phyloP scores from a whole-genome alignment of 2,113 vertebrate species.

The Leptobrachium leishanense region DNA sequence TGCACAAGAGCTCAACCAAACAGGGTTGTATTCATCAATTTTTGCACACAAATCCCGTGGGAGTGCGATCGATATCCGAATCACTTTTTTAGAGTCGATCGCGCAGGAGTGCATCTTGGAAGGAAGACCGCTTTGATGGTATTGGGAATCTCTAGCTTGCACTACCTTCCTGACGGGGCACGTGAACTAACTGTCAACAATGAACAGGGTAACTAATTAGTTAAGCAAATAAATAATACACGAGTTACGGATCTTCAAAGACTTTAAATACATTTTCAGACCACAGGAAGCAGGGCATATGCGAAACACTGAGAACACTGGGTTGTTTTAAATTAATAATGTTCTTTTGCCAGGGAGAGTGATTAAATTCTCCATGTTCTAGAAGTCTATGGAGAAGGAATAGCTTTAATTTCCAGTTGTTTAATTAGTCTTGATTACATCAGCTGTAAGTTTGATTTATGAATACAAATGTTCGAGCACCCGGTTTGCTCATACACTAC shows the following conservation, averaged over 20 bases:
- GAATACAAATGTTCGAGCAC: neutral
- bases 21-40: too few relatives aligned
- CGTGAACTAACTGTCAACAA: too few relatives aligned
- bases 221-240: neutral
- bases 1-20: too few relatives aligned
- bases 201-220: too few relatives aligned
- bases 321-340: constrained; percentile 11
- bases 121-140: too few relatives aligned
- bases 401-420: constrained; percentile 5
- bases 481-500: neutral
- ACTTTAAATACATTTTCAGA: neutral
- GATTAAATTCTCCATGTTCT: constrained; percentile 17
- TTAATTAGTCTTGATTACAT: constrained; percentile 15
- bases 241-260: neutral
- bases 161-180: too few relatives aligned
- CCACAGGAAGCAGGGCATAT: neutral
- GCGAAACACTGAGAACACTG: neutral
- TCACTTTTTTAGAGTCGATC: too few relatives aligned
- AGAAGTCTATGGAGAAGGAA: neutral
- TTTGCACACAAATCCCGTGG: too few relatives aligned
- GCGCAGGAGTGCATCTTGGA: too few relatives aligned
- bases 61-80: too few relatives aligned
- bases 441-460: constrained; percentile 9
- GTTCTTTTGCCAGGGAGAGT: neutral
- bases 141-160: too few relatives aligned